Conservation (phyloP, 1,140 invertebrate species). For the Lepidurus couesii region DNA sequence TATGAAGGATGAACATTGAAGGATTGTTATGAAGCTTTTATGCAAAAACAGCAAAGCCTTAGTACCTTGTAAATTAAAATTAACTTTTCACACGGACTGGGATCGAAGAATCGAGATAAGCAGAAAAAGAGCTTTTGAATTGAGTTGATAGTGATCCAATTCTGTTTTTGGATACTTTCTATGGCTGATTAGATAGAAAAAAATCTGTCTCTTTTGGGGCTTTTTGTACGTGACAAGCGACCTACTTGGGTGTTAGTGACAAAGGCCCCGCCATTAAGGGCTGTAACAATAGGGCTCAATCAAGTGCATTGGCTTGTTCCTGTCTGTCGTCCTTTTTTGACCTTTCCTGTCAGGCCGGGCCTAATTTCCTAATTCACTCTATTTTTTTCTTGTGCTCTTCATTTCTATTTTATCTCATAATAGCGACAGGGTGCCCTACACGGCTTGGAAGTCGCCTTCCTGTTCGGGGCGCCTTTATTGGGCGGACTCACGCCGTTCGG, state of each 20-base stretch:
- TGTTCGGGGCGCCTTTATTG: conserved; percentile 28
- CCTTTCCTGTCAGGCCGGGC: not conserved
- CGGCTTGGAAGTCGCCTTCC: conserved; percentile 31
- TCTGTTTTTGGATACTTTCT: not conserved
- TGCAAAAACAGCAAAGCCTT: no score
- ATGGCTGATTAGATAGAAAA: not conserved
- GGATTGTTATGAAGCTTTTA: no score
- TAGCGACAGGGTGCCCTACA: conserved; percentile 26
- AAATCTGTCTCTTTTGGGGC: not conserved
- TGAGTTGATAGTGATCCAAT: no score
- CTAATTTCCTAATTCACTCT: not conserved
- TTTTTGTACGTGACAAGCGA: not conserved
- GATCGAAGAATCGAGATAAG: no score
- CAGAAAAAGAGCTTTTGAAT: no score
- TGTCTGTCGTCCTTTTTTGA: not conserved
- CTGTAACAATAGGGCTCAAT: conserved; percentile 2
- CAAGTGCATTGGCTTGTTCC: not conserved
- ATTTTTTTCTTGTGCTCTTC: not conserved
- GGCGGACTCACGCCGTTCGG: conserved; percentile 47
- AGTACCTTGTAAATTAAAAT: no score
- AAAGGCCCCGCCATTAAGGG: conserved; percentile 3
- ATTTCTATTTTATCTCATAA: not conserved
- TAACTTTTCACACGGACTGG: no score
- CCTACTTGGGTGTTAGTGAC: not conserved
- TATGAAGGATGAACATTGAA: no score